Base-by-base conservation (phyloP, 2,113 vertebrate genomes). In the Myotis yumanensis region DNA sequence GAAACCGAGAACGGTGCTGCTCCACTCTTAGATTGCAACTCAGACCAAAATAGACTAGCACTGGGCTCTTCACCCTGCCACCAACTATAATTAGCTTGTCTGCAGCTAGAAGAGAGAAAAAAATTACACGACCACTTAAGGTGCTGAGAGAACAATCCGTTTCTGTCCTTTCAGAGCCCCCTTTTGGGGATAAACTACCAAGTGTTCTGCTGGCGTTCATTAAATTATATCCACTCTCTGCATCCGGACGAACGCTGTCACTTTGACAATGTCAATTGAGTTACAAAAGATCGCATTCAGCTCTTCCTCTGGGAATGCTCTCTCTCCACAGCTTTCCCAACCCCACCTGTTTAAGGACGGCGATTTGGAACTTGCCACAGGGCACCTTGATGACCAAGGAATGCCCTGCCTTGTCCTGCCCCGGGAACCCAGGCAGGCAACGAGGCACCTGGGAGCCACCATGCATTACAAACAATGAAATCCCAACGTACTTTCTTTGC, bases 401-500 rank as follows among this genome's bases (percentile, higher is more conserved):
- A 30, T 20, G 28, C 28, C 40, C 17, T 20, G 72, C 83, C 68
- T 82, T 35, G 28, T 96, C 52, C 75, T 52, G 69, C 73, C 95
- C 0, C 4, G 54, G 85, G 85, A 57, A 40, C 54, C 75, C 68
- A 43, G 72, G 88, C 9, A 46, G 84, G 81, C 64, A 62, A 2
- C 1, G 3, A 9, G 73, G 25, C 1, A 1, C 87, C 64, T 30
- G 95, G 95, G 83, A 94, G 91, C 80, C 81, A 92, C 71, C 7
- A 0, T 17, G 62, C 43, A 46, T 87, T 79, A 91, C 72, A 0
- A 35, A 96, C 91, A 91, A 91, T 5, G 0, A 96, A 96, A 96
- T 75, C 14, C 80, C 96, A 30, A 9, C 98, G 0, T 98, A 99
- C 99, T 99, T 99, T 98, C 99, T 99, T 98, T 99, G 99, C 97